phyloP scores from a whole-genome alignment of 2,888 invertebrate species.

The Cheilosia grossa region DNA sequence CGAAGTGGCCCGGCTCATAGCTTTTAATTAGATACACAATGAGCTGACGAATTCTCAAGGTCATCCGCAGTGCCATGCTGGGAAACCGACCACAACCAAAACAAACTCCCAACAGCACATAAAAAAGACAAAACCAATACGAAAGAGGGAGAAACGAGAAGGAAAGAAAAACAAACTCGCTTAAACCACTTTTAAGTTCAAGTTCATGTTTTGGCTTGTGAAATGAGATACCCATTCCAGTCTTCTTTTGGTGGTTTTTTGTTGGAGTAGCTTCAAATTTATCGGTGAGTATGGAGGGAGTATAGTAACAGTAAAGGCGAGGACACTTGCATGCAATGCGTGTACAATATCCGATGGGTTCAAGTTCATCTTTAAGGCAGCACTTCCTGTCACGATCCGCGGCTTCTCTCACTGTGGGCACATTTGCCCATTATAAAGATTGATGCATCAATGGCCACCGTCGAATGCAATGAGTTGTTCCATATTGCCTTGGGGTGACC shows the following conservation, averaged over 20 bases:
- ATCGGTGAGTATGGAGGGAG: neutral
- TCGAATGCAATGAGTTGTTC: conserved; percentile 16
- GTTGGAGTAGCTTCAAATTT: neutral
- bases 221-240: too few relatives aligned
- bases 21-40: conserved; percentile 36
- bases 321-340: conserved; percentile 9
- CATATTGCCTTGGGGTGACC: neutral
- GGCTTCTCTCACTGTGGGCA: conserved; percentile 22
- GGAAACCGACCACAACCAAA: conserved; percentile 32
- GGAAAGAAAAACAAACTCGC: conserved; percentile 32
- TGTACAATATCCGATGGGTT: conserved; percentile 17
- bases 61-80: conserved; percentile 15
- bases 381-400: conserved; percentile 51
- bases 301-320: neutral
- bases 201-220: conserved; percentile 58
- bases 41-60: conserved; percentile 44
- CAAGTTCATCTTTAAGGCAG: conserved; percentile 35
- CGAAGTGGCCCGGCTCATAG: conserved; percentile 30
- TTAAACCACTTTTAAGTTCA: conserved; percentile 66
- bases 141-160: conserved; percentile 25
- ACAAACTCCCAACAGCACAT: conserved; percentile 20
- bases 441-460: conserved; percentile 38
- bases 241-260: neutral
- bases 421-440: conserved; percentile 34
- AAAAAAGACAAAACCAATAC: conserved; percentile 15